Conservation (phyloP, 2,113 vertebrate species). For the Callipepla squamata region DNA sequence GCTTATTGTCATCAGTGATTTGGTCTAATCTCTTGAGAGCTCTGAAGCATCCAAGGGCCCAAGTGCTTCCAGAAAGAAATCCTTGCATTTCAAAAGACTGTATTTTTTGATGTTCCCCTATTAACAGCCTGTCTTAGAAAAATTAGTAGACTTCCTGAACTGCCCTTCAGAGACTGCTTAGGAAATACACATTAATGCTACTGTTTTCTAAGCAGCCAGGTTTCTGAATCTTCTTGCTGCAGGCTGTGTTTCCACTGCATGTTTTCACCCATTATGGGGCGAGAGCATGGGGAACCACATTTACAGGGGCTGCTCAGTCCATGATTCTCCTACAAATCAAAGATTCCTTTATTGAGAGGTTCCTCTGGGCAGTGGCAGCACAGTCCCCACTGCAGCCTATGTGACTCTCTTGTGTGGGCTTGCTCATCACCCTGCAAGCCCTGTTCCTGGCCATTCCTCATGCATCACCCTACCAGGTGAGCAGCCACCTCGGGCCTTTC, state of each 20-base stretch:
- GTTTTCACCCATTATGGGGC: neutral
- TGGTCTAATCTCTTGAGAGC: neutral
- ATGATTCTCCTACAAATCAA: neutral
- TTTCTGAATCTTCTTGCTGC: neutral
- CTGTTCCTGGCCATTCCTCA: rapidly evolving
- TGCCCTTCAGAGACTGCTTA: neutral
- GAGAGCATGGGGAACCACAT: neutral
- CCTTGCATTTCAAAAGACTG: neutral
- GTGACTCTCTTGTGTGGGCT: neutral
- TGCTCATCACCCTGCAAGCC: neutral
- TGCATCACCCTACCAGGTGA: neutral
- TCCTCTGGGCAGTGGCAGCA: neutral
- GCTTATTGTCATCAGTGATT: neutral
- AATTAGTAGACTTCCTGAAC: neutral
- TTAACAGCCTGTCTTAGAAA: neutral
- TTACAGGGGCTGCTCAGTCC: neutral
- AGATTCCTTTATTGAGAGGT: neutral
- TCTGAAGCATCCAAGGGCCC: neutral
- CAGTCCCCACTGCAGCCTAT: neutral
- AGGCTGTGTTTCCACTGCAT: neutral
- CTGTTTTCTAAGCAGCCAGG: neutral
- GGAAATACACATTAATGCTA: neutral
- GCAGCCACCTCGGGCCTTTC: neutral
- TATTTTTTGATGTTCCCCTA: neutral
- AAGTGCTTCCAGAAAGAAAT: neutral